These are phyloP conservation scores for Rhagonycha fulva DNA, from an alignment of 2,888 invertebrate species.

Conservation along the genomic window DNA sequence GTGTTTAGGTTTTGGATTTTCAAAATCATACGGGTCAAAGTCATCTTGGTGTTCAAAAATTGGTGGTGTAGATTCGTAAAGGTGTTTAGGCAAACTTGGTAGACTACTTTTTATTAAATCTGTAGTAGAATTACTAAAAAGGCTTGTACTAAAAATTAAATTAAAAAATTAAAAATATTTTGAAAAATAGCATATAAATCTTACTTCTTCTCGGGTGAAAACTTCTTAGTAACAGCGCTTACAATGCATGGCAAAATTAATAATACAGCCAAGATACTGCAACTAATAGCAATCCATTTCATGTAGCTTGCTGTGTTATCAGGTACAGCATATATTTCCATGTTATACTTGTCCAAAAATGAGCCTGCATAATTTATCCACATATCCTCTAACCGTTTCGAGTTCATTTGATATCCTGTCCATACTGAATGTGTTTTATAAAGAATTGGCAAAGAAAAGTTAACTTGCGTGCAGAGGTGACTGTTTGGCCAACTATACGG, in stretches of 20 bases:
- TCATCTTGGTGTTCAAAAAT: conserved; percentile 31
- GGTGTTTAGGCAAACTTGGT: conserved; percentile 27
- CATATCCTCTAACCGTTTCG: conserved; percentile 29
- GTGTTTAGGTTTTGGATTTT: not conserved
- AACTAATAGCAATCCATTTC: conserved; percentile 25
- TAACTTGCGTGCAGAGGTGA: conserved; percentile 22
- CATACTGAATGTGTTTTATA: conserved; percentile 9
- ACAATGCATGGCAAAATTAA: conserved; percentile 11
- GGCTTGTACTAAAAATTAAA: not conserved
- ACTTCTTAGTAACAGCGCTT: not conserved
- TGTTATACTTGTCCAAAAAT: conserved; percentile 11
- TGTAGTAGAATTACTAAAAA: conserved; percentile 6
- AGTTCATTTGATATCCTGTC: conserved; percentile 29
- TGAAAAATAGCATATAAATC: not conserved
- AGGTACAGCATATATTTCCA: conserved; percentile 22
- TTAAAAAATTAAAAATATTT: not conserved
- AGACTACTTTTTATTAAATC: conserved; percentile 1
- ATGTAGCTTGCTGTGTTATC: conserved; percentile 4
- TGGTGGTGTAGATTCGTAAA: conserved; percentile 29
- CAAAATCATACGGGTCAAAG: conserved; percentile 19
- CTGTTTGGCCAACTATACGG: conserved; percentile 32
- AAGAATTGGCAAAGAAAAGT: conserved; percentile 32
- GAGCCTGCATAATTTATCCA: conserved; percentile 28
- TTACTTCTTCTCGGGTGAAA: not conserved
- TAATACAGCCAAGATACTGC: conserved; percentile 15